A percentile compares a stretch with the other conserved stretches of the same genome.
Conservation (phyloP, 2,888 invertebrate genomes). For the Daptonema setosum region DNA sequence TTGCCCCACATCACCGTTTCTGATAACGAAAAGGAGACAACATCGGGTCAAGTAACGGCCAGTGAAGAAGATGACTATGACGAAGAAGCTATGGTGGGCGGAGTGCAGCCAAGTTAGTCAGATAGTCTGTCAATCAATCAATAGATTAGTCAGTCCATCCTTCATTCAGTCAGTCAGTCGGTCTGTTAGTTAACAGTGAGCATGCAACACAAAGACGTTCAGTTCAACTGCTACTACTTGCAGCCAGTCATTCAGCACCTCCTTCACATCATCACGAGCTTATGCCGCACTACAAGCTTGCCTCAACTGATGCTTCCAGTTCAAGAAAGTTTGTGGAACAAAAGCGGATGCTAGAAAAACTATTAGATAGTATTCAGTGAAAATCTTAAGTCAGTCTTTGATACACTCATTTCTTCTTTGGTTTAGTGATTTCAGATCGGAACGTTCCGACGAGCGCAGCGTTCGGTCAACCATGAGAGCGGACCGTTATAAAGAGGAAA, state of each 20-base stretch:
- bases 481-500: not conserved
- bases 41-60: not conserved
- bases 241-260: not conserved
- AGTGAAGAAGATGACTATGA: not conserved
- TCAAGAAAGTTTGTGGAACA: not conserved
- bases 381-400: too few relatives aligned
- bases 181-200: too few relatives aligned
- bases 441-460: conserved; percentile 22
- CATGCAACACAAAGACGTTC: too few relatives aligned
- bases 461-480: conserved; percentile 15
- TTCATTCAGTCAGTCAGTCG: too few relatives aligned
- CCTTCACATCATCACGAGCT: not conserved
- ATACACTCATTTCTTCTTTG: too few relatives aligned
- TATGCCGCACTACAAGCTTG: not conserved
- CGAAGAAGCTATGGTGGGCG: not conserved
- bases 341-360: not conserved
- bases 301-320: conserved; percentile 3
- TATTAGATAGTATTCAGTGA: not conserved
- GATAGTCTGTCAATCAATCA: too few relatives aligned
- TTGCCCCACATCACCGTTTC: not conserved
- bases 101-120: not conserved
- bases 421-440: conserved; percentile 7
- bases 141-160: too few relatives aligned
- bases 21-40: not conserved
- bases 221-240: too few relatives aligned